These are phyloP conservation scores for Callionymus lyra DNA, from an alignment of 2,113 vertebrate species.

Conservation along the genomic window DNA sequence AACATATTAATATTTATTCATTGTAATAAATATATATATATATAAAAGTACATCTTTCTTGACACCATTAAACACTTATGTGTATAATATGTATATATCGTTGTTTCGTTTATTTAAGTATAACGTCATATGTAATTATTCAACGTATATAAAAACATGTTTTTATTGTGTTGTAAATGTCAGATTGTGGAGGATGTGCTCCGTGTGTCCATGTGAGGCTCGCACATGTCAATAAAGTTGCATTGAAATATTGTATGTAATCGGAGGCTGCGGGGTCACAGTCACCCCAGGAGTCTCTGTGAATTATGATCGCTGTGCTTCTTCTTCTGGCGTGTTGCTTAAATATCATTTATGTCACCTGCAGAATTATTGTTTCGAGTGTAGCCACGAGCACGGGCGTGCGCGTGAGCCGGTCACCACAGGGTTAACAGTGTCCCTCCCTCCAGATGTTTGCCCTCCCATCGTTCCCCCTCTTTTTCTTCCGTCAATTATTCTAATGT, in stretches of 20 bases:
- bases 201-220: slow-evolving; percentile 52
- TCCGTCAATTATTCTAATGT: slow-evolving; percentile 61
- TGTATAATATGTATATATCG: not conserved
- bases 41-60: too few species aligned
- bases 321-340: slow-evolving; percentile 3
- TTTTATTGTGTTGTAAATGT: too few species aligned
- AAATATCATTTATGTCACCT: too few species aligned
- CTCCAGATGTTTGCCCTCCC: slow-evolving; percentile 34
- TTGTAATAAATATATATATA: too few species aligned
- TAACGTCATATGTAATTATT: too few species aligned
- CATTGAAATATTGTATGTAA: slow-evolving; percentile 67
- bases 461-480: slow-evolving; percentile 14
- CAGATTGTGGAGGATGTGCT: too few species aligned
- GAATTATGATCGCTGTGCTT: slow-evolving; percentile 53
- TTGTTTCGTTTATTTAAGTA: not conserved
- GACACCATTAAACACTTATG: not conserved
- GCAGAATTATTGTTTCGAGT: not conserved
- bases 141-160: too few species aligned
- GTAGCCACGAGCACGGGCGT: too few species aligned
- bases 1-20: too few species aligned
- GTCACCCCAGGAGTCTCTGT: slow-evolving; percentile 47
- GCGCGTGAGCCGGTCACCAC: too few species aligned
- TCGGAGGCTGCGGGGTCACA: slow-evolving; percentile 64
- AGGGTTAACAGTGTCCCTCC: slow-evolving; percentile 11
- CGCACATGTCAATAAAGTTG: slow-evolving; percentile 54